Evolutionary conservation across 2,888 invertebrate species (phyloP).

Genomic region (Sericinus montela): DNA sequence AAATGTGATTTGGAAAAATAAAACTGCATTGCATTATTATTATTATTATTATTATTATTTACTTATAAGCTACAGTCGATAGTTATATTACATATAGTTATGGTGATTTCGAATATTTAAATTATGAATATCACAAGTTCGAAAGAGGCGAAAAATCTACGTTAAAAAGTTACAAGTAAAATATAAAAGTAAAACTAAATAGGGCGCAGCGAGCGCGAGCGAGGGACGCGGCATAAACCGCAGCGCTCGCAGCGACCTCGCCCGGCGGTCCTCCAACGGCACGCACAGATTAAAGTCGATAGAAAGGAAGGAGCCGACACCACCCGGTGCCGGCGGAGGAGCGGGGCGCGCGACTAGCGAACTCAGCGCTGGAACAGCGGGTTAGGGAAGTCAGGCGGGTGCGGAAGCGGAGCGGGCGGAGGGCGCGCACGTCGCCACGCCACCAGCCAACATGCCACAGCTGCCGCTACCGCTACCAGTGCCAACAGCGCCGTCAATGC

Average conservation of each 20-base stretch:
- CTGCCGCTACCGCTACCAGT: conserved; percentile 95
- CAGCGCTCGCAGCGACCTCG: conserved; percentile 67
- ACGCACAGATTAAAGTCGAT: conserved; percentile 63
- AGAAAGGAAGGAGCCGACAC: conserved; percentile 68
- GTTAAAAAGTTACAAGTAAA: conserved; percentile 55
- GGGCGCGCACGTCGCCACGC: conserved; percentile 94
- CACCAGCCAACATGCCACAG: conserved; percentile 97
- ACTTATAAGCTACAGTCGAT: conserved; percentile 50
- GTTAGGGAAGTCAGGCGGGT: conserved; percentile 97
- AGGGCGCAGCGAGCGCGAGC: conserved; percentile 67
- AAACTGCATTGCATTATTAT: conserved; percentile 40
- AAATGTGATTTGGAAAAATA: conserved; percentile 16
- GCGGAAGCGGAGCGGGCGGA: conserved; percentile 92
- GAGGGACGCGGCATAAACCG: conserved; percentile 42
- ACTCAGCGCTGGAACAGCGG: conserved; percentile 85
- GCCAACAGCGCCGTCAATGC: conserved; percentile 95
- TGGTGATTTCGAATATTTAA: conserved; percentile 71
- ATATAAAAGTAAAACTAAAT: conserved; percentile 48
- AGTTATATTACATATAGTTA: conserved; percentile 70
- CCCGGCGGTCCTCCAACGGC: conserved; percentile 76
- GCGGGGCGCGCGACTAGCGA: conserved; percentile 29
- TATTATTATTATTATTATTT: conserved; percentile 53
- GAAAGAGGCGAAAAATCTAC: conserved; percentile 71
- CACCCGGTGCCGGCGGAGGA: conserved; percentile 75
- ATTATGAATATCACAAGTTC: conserved; percentile 77